Conservation (phyloP, 2,888 invertebrate genomes). For the Catonia carolina region DNA sequence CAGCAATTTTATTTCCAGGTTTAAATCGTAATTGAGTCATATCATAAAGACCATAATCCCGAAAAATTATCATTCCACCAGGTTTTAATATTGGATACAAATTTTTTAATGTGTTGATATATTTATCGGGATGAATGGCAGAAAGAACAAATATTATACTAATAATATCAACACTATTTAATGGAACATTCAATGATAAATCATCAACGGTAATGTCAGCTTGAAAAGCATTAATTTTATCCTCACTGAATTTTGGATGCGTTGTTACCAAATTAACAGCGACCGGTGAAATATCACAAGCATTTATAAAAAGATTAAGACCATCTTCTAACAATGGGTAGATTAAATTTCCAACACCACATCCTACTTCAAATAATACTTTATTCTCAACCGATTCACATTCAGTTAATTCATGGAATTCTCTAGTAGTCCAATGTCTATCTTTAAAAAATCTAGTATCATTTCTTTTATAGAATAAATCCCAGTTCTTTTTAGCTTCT, state of each 20-base stretch:
- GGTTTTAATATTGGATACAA: slow-evolving; percentile 58
- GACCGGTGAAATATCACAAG: slow-evolving; percentile 89
- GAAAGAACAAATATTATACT: slow-evolving; percentile 94
- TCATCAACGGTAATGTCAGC: slow-evolving; percentile 63
- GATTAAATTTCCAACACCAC: slow-evolving; percentile 95
- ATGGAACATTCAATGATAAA: slow-evolving; percentile 42
- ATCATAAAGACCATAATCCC: slow-evolving; percentile 93
- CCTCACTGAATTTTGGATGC: slow-evolving; percentile 55
- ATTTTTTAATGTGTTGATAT: slow-evolving; percentile 55
- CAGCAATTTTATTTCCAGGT: slow-evolving; percentile 82
- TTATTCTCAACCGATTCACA: slow-evolving; percentile 48
- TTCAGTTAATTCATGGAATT: slow-evolving; percentile 75
- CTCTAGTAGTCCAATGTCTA: slow-evolving; percentile 92
- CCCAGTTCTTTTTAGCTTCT: slow-evolving; percentile 88
- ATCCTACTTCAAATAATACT: slow-evolving; percentile 75
- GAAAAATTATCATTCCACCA: slow-evolving; percentile 75
- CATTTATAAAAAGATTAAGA: slow-evolving; percentile 64
- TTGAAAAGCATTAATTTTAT: slow-evolving; percentile 68
- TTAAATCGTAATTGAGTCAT: slow-evolving; percentile 94
- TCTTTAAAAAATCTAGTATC: slow-evolving; percentile 91
- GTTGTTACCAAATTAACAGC: slow-evolving; percentile 79
- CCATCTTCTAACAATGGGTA: slow-evolving; percentile 83
- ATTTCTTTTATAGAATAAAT: slow-evolving; percentile 93
- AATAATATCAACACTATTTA: slow-evolving; percentile 62
- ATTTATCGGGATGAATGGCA: slow-evolving; percentile 84